Base-by-base conservation (phyloP, 2,797 vertebrate genomes). In the Taenioides sp. region DNA sequence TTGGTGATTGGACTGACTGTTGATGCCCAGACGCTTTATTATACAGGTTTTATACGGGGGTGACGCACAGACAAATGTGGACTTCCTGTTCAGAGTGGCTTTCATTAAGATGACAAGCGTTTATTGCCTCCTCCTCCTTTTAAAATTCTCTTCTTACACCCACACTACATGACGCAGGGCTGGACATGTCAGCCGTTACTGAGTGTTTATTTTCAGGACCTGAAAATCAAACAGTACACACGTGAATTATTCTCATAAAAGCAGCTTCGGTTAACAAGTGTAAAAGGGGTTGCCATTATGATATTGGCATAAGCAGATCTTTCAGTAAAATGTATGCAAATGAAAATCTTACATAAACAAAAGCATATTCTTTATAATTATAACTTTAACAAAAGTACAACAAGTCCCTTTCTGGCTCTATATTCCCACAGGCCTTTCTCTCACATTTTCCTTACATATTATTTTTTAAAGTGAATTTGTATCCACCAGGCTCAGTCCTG, bases 1-100 rank as follows among this genome's bases (percentile, higher is more conserved):
- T 25, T 23, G 55, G 55, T 57, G 22, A 57, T 58, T 25, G 55
- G 23, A 58, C 22, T 58, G 55, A 20, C 55, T 6, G 22, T 25
- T 22, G 22, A 57, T 57, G 54, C 54, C 55, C 23, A 58, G 55
- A 58, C 55, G 7, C 22, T 14, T 25, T 12, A 23, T 25, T 58
- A 57, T 23, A 57, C 22, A 23, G 10, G 55, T 58, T 58, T 58
- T 58, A 58, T 58, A 58, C 22, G 3, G 22, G 23, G 22, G 22
- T 58, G 55, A 58, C 12, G 23, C 28, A 50, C 28, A 65, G 59
- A 31, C 52, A 16, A 20, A 52, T 12, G n/a, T 49, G 25, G 1
- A 43, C 57, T 40, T 14, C 27, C 52, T 31, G 58, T 67, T 70
- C 12, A 65, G 11, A 63, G n/a, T 7, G 25, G 55, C 61, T 66